phyloP scores from a whole-genome alignment of 2,888 invertebrate genomes.

The Torymus texanus region DNA sequence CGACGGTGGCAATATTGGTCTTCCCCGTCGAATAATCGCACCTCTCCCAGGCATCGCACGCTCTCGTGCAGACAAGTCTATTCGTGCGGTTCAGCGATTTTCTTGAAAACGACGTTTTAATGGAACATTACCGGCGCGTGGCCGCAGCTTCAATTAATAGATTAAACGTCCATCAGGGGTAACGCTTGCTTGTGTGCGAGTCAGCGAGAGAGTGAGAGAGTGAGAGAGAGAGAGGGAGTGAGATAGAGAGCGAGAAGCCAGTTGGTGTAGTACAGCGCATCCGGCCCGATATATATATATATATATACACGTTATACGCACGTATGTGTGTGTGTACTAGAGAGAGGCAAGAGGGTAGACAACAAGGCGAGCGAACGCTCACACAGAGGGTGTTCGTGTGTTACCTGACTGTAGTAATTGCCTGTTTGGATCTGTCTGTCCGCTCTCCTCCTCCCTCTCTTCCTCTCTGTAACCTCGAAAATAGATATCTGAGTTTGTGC shows the following conservation, averaged over 20 bases:
- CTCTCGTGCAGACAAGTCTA: not conserved
- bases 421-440: constrained; percentile 59
- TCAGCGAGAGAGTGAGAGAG: not conserved
- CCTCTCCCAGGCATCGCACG: not conserved
- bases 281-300: constrained; percentile 3
- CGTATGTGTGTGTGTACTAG: no score
- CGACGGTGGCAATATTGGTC: not conserved
- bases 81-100: constrained; percentile 37
- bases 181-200: not conserved
- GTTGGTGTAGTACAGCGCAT: constrained; percentile 10
- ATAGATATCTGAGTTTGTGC: constrained; percentile 48
- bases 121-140: constrained; percentile 25
- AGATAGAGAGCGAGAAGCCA: not conserved
- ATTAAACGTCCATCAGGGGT: constrained; percentile 56
- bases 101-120: constrained; percentile 52
- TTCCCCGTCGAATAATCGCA: constrained; percentile 2
- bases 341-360: constrained; percentile 15
- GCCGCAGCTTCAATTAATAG: constrained; percentile 56
- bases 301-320: not conserved
- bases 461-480: constrained; percentile 51
- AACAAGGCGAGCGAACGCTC: constrained; percentile 9
- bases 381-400: constrained; percentile 12
- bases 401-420: constrained; percentile 60
- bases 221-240: not conserved
- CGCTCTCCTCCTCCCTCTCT: not conserved